Evolutionary conservation across 1,140 invertebrate species (phyloP).

Genomic region (Diorhabda carinulata): DNA sequence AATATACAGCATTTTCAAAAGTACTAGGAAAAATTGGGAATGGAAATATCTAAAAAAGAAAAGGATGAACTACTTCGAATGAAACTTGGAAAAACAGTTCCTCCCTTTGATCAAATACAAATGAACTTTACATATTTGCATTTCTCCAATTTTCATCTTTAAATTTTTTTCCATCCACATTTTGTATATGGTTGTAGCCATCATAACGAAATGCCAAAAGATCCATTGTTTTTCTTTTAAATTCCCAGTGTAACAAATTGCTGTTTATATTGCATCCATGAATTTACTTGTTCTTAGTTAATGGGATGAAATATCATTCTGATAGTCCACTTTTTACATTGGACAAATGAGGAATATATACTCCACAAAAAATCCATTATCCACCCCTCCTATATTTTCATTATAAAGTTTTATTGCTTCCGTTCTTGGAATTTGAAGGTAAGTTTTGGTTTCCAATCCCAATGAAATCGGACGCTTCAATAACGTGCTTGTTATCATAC

Average conservation of each 20-base stretch:
- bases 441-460: slow-evolving; percentile 45
- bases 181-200: too few relatives aligned
- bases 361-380: slow-evolving; percentile 4
- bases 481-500: slow-evolving; percentile 43
- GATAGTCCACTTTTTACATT: slow-evolving; percentile 15
- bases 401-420: slow-evolving; percentile 17
- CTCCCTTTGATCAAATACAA: slow-evolving; percentile 15
- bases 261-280: slow-evolving; percentile 14
- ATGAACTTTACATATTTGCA: slow-evolving; percentile 17
- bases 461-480: slow-evolving; percentile 48
- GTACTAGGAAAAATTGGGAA: too few relatives aligned
- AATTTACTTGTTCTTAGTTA: slow-evolving; percentile 5
- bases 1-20: too few relatives aligned
- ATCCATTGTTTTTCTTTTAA: slow-evolving; percentile 18
- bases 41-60: background rate
- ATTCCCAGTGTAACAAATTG: slow-evolving; percentile 12
- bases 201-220: slow-evolving; percentile 13
- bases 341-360: slow-evolving; percentile 18
- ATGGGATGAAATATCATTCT: too few relatives aligned
- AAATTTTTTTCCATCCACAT: too few relatives aligned
- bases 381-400: slow-evolving; percentile 19
- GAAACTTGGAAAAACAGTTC: slow-evolving; percentile 17
- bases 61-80: slow-evolving; percentile 15
- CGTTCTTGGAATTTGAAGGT: slow-evolving; percentile 21
- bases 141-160: slow-evolving; percentile 13